Conservation (phyloP, 2,797 vertebrate species). For the Rallus crepitans region DNA sequence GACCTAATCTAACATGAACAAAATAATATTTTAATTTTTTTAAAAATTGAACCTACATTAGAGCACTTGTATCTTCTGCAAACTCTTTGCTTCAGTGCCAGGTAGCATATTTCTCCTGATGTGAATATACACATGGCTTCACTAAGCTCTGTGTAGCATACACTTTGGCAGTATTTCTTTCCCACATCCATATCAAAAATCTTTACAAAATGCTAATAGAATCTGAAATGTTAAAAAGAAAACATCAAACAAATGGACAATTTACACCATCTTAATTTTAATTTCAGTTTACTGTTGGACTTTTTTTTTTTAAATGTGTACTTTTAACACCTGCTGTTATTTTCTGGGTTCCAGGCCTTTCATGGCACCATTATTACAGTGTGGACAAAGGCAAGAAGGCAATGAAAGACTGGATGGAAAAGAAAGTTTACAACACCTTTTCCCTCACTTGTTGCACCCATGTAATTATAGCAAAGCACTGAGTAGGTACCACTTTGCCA, state of each 20-base stretch:
- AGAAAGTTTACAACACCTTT: constrained; percentile 3
- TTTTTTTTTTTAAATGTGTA: background rate
- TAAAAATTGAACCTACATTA: background rate
- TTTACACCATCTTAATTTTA: background rate
- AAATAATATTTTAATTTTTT: constrained; percentile 21
- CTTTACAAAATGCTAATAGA: constrained; percentile 21
- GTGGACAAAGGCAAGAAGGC: background rate
- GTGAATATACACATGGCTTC: background rate
- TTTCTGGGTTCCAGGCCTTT: background rate
- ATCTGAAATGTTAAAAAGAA: background rate
- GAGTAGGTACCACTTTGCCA: constrained; percentile 1
- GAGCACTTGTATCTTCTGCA: constrained; percentile 7
- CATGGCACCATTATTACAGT: background rate
- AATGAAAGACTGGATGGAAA: background rate
- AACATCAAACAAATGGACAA: background rate
- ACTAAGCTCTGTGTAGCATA: background rate
- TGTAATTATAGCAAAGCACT: constrained; percentile 21
- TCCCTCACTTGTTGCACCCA: background rate
- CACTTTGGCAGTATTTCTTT: constrained; percentile 35
- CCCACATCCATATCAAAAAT: constrained; percentile 28
- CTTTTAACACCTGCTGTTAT: background rate
- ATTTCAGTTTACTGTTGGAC: background rate
- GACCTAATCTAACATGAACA: background rate
- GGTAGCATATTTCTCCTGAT: constrained; percentile 19
- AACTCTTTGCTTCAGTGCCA: constrained; percentile 35